Evolutionary conservation across 2,797 vertebrate species (phyloP).

Genomic region (Botia almorhae): DNA sequence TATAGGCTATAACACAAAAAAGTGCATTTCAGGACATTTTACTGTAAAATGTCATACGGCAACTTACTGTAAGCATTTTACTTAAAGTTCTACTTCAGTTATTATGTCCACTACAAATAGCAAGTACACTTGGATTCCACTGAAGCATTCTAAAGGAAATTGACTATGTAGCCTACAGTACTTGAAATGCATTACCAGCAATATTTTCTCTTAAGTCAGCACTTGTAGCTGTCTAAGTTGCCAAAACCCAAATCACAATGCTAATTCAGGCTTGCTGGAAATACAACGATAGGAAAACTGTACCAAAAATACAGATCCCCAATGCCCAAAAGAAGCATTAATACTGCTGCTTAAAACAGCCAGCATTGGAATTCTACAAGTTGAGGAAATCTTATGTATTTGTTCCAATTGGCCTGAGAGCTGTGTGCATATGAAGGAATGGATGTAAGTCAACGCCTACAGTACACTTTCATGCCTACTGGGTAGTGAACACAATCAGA

Average conservation of each 20-base stretch:
- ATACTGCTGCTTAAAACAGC: background rate
- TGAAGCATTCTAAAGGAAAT: background rate
- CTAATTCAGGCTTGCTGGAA: background rate
- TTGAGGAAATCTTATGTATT: background rate
- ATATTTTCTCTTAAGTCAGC: background rate
- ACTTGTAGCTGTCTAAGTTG: background rate
- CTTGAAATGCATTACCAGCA: background rate
- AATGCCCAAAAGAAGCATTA: background rate
- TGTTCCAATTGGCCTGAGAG: background rate
- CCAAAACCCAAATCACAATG: background rate
- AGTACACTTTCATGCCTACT: background rate
- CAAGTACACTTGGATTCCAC: background rate
- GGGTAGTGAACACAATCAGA: conserved; percentile 17
- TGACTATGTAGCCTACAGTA: background rate
- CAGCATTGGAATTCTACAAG: background rate
- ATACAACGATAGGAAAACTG: background rate
- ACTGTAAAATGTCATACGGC: too few relatives aligned
- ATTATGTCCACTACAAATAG: background rate
- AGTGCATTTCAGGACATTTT: too few relatives aligned
- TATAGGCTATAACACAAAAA: too few relatives aligned
- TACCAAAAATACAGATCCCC: background rate
- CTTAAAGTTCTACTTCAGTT: background rate
- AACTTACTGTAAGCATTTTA: background rate
- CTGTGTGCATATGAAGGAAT: background rate
- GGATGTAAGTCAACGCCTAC: background rate